phyloP scores from a whole-genome alignment of 2,797 vertebrate species.

The Podarcis lilfordi region DNA sequence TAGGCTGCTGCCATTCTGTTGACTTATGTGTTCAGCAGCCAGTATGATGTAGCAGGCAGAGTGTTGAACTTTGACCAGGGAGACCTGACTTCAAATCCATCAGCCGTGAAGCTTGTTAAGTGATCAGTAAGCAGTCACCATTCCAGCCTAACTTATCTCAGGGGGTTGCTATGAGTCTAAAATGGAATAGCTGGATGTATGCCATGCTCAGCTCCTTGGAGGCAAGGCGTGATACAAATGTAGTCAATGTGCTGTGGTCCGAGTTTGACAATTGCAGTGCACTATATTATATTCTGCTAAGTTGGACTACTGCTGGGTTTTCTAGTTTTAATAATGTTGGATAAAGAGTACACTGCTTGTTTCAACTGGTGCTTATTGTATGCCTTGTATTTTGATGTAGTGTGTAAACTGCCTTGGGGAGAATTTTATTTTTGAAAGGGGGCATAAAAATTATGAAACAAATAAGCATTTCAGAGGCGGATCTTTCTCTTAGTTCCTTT shows the following conservation, averaged over 20 bases:
- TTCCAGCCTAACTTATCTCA: background rate
- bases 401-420: no score
- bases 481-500: background rate
- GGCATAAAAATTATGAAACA: no score
- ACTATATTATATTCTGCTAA: no score
- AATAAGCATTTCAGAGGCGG: background rate
- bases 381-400: no score
- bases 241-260: background rate
- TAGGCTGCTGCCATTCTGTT: background rate
- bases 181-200: background rate
- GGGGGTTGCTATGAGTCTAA: no score
- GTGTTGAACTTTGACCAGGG: background rate
- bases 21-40: constrained; percentile 16
- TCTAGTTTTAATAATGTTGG: no score
- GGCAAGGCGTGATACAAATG: background rate
- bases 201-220: background rate
- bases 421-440: no score
- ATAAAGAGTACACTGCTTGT: no score
- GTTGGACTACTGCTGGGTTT: no score
- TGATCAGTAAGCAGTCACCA: background rate
- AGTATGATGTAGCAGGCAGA: background rate
- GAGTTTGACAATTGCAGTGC: no score
- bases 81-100: background rate
- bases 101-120: background rate
- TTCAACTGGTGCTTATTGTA: no score